A percentile compares a stretch with the other conserved stretches of the same genome.
phyloP scores from a whole-genome alignment of 37 sponge, comb jelly and placozoan species.

The Cliona cf. orientalis region DNA sequence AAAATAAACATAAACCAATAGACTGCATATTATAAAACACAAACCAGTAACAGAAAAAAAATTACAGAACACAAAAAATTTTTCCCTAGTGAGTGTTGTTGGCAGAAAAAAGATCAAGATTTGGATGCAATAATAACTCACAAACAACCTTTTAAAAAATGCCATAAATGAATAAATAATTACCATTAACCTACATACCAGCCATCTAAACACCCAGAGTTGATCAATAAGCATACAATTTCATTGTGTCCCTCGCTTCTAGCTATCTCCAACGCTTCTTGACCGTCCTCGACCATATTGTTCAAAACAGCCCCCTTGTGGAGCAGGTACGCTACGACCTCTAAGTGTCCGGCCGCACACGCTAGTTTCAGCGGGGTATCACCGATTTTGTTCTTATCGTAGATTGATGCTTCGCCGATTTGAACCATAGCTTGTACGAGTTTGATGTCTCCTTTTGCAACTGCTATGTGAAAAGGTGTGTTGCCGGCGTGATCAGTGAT shows the following conservation, averaged over 20 bases:
- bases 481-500: constrained; percentile 44
- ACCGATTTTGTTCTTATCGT: constrained; percentile 28
- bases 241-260: constrained; percentile 71
- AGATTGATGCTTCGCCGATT: constrained; percentile 38
- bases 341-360: constrained; percentile 61
- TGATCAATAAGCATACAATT: constrained; percentile 65
- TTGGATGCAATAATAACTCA: background rate
- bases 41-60: too few species aligned
- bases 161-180: background rate
- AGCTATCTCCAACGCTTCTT: constrained; percentile 53
- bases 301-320: constrained; percentile 78
- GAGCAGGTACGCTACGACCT: constrained; percentile 73
- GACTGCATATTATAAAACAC: too few species aligned
- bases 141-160: background rate
- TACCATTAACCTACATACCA: constrained; percentile 58
- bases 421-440: constrained; percentile 63
- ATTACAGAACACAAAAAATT: too few species aligned
- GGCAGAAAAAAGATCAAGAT: too few species aligned
- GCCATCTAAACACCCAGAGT: constrained; percentile 71
- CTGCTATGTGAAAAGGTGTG: constrained; percentile 73
- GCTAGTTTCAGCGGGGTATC: constrained; percentile 60
- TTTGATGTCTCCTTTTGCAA: constrained; percentile 39
- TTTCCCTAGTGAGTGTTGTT: too few species aligned
- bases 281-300: constrained; percentile 67
- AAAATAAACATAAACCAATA: too few species aligned